phyloP scores from a whole-genome alignment of 2,797 vertebrate genomes.

The Acomys russatus region DNA sequence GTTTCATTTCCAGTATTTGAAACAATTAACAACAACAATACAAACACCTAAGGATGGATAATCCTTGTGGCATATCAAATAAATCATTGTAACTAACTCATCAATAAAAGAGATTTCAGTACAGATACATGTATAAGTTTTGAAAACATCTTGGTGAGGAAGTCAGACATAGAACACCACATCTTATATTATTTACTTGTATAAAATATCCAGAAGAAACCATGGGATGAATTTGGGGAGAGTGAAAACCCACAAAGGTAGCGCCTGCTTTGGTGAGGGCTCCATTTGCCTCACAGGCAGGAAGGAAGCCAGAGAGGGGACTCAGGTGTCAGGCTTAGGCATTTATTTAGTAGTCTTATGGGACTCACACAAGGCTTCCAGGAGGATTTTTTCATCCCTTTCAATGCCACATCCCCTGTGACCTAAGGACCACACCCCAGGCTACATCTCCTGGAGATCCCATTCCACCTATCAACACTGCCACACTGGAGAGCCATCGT shows the following conservation, averaged over 20 bases:
- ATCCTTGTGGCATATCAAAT: neutral
- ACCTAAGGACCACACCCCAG: neutral
- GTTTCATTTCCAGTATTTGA: neutral
- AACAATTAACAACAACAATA: neutral
- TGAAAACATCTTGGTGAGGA: neutral
- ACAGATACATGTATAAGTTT: neutral
- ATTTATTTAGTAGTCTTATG: neutral
- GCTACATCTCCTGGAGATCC: neutral
- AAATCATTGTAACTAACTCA: neutral
- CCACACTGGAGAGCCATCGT: neutral
- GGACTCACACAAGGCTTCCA: neutral
- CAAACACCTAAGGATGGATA: neutral
- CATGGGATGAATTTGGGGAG: too few species aligned
- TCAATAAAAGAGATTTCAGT: neutral
- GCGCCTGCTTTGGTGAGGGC: too few species aligned
- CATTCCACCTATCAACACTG: neutral
- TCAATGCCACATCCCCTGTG: too few species aligned
- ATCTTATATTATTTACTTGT: neutral
- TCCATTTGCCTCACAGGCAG: too few species aligned
- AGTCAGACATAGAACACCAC: neutral
- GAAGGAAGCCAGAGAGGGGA: neutral
- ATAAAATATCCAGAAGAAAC: neutral
- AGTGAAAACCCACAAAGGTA: too few species aligned
- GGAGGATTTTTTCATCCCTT: neutral
- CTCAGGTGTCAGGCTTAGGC: too few species aligned